Evolutionary conservation across 2,888 invertebrate genomes (phyloP).

Genomic region (Syrista parreyssii): DNA sequence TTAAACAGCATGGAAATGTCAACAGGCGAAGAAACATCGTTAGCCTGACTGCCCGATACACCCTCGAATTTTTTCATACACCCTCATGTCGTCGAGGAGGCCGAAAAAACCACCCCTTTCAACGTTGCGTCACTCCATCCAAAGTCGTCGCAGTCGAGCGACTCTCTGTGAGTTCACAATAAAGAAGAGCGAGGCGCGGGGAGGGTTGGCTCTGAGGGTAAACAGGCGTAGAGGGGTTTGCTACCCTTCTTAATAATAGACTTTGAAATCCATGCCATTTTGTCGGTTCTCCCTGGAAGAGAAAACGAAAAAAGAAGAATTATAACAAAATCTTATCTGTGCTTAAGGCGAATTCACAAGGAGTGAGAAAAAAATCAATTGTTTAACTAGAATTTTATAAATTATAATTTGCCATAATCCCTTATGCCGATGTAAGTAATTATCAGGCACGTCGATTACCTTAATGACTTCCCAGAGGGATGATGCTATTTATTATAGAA

Average conservation of each 20-base stretch:
- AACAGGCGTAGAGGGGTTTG: background rate
- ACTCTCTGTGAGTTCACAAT: background rate
- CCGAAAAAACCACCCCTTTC: conserved; percentile 18
- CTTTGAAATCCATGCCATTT: conserved; percentile 54
- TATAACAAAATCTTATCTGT: background rate
- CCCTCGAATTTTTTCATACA: background rate
- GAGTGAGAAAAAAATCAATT: background rate
- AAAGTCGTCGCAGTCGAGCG: background rate
- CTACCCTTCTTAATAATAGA: conserved; percentile 51
- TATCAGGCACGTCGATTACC: background rate
- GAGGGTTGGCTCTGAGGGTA: background rate
- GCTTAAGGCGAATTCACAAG: background rate
- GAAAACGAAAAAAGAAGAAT: background rate
- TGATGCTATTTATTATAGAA: background rate
- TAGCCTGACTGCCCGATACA: background rate
- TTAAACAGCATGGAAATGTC: background rate
- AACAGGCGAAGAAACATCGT: background rate
- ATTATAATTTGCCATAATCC: background rate
- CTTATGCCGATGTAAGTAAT: background rate
- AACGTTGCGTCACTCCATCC: conserved; percentile 9
- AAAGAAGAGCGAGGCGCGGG: background rate
- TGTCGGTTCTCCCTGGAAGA: conserved; percentile 38
- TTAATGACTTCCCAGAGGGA: background rate
- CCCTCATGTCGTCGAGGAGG: background rate
- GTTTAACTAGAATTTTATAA: background rate